Evolutionary conservation across 2,888 invertebrate species (phyloP), one percentile per base, ranked within the genome.

Genomic region (Conistra vaccinii): DNA sequence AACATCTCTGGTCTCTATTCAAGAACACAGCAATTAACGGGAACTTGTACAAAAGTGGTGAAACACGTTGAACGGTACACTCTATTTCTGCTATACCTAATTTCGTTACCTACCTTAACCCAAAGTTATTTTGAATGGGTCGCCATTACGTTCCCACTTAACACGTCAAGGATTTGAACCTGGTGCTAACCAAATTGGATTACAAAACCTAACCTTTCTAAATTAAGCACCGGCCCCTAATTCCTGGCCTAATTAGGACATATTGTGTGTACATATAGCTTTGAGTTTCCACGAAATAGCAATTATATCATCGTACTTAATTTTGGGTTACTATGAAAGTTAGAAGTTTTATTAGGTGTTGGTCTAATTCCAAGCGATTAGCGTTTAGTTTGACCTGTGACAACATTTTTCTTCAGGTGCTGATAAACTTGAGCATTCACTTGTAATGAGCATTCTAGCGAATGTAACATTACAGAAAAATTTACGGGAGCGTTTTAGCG

Each of bases 221-320:
- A 60, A 82, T 69, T 69, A 62, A 67, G 42, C 45, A 63, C 26
- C 20, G 63, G 0, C 53, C 58, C 58, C 57, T 61, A 73, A 73
- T 62, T 55, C n/a, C 42, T 35, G 23, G 2, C 58, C 35, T 69
- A 77, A 73, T 73, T 67, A 77, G 14, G 53, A 62, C 57, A 9
- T 60, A 76, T 29, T 12, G 29, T 69, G 48, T 23, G 69, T 62
- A 32, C 35, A 53, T 48, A 62, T 51, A 29, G 45, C 62, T 81
- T 73, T 55, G 26, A 73, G 58, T 14, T 60, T 68, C 62, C 26
- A 53, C 55, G 20, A 55, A 78, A 70, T 69, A 70, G 77, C 66
- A 82, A 77, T 81, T 60, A 73, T 82, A 60, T 81, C 58, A 67
- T 77, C n/a, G 53, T 66, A 32, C 35, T 60, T 62, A 82, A 82